Evolutionary conservation across 1,140 invertebrate genomes (phyloP).

Genomic region (Rhopalosiphum padi): DNA sequence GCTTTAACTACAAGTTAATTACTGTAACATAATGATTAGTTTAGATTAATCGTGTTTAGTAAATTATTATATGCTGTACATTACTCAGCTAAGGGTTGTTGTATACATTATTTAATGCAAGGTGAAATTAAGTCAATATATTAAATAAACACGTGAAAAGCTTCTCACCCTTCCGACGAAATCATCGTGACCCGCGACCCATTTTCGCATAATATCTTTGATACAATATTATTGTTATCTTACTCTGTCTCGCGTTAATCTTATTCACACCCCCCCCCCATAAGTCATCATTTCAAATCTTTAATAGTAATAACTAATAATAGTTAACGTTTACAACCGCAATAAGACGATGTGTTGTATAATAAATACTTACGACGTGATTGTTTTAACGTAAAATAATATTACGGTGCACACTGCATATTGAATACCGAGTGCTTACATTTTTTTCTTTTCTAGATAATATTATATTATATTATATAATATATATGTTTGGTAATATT

Average conservation of each 20-base stretch:
- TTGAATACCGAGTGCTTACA: no score
- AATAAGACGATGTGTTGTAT: background rate
- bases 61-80: background rate
- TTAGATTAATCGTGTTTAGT: background rate
- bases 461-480: no score
- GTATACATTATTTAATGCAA: background rate
- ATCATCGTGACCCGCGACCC: background rate
- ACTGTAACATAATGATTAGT: background rate
- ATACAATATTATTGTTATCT: background rate
- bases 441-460: no score
- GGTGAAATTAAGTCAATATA: background rate
- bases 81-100: background rate
- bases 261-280: background rate
- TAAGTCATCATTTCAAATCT: background rate
- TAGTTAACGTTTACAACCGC: background rate
- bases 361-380: background rate
- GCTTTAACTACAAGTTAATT: background rate
- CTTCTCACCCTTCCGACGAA: background rate
- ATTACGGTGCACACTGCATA: background rate
- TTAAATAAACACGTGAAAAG: background rate
- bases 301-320: background rate
- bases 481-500: no score
- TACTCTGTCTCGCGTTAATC: background rate
- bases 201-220: background rate
- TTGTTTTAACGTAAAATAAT: background rate